Base-by-base conservation (phyloP, 2,113 vertebrate genomes). In the Dunckerocampus dactyliophorus region DNA sequence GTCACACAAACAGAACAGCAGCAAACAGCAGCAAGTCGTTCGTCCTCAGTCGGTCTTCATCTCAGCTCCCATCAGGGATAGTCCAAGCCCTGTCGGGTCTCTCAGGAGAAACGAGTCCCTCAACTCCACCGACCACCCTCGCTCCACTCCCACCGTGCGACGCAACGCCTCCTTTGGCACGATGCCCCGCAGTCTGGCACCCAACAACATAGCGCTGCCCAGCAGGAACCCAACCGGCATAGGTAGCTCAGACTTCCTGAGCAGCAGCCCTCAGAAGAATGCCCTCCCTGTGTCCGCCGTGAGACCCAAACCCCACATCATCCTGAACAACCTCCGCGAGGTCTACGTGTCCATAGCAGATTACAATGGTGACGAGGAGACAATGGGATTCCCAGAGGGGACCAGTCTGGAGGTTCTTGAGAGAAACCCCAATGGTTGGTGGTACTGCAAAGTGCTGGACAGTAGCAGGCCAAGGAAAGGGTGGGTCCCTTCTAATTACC, bases 401-500 rank as follows among this genome's bases (percentile, higher is more conserved):
- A 95, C 96, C 20, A 94, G 89, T 87, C 93, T 99, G 91, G 97
- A 99, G 83, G 96, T 99, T 69, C 89, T 99, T 0, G 97, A 99
- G 80, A 92, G 90, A 81, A 98, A 99, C 89, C 95, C 97, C 20
- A 99, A 99, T 2, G 97, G 97, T 66, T 99, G 97, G 97, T 99
- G 97, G 97, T 99, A 99, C 88, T 99, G 97, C 88, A 95, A 99
- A 84, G 92, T 99, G 82, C 92, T 99, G 82, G 97, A 94, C 78
- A 93, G 91, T 56, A 91, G 92, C 50, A 92, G 90, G 77, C 93
- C 93, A 59, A 94, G 95, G 75, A 98, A 98, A 92, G 97, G 96
- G 79, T 99, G 97, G 97, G 97, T 98, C 62, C 97, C 97, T 76
- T 99, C 97, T 83, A 99, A 99, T 92, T 99, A 99, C 91, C 92